Conservation (phyloP, 1,140 invertebrate species). For the Drosophila sp. region DNA sequence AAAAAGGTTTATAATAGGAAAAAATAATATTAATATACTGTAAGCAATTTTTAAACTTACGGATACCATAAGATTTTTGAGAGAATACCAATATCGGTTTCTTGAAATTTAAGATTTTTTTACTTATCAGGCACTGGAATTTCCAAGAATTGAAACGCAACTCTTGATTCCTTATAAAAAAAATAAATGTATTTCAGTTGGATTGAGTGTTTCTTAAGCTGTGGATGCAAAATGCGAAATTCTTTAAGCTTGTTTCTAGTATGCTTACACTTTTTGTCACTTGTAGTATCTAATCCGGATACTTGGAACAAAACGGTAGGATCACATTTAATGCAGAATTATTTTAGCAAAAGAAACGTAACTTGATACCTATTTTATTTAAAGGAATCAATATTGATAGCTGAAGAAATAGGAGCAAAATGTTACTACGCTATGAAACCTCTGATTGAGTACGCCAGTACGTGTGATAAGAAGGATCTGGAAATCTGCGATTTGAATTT, state of each 20-base stretch:
- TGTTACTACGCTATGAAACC: neutral
- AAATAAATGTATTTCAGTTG: neutral
- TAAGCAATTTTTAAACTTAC: too few species aligned
- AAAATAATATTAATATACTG: too few species aligned
- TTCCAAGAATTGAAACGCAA: neutral
- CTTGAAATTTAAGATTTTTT: too few species aligned
- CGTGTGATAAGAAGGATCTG: neutral
- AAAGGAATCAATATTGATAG: neutral
- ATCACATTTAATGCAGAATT: neutral
- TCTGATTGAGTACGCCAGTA: neutral
- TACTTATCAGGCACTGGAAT: neutral
- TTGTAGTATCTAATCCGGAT: neutral
- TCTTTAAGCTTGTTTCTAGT: neutral
- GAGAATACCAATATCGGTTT: too few species aligned
- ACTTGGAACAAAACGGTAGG: neutral
- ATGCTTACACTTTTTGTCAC: neutral
- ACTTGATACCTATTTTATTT: too few species aligned
- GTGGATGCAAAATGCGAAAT: neutral
- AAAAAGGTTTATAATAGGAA: too few species aligned
- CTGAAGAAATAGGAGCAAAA: neutral
- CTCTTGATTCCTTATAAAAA: neutral
- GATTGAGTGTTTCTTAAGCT: neutral
- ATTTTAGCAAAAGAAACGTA: neutral
- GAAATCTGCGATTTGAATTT: neutral
- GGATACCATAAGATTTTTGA: neutral